Percentiles rank a stretch among this genome's conserved stretches.
Evolutionary conservation across 2,888 invertebrate genomes (phyloP).

Genomic region (Cosmia trapezina): DNA sequence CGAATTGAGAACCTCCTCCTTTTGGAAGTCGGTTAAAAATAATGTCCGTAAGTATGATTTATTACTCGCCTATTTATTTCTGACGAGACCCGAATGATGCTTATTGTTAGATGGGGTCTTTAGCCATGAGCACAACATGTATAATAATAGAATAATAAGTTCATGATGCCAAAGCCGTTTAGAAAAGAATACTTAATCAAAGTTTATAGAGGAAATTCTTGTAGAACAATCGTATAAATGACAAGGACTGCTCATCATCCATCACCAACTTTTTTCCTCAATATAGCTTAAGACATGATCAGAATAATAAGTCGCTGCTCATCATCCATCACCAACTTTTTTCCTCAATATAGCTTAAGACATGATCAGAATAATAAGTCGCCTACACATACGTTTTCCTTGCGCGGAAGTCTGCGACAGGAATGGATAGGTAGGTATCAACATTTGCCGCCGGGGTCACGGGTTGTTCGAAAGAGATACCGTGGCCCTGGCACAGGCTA

Average conservation of each 20-base stretch:
- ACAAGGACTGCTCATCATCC: conserved; percentile 3
- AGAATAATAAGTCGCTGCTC: conserved; percentile 19
- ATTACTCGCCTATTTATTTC: conserved; percentile 26
- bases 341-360: conserved; percentile 21
- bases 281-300: neutral
- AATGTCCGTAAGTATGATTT: conserved; percentile 28
- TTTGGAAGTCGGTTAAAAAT: too few relatives aligned
- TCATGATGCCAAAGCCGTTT: conserved; percentile 12
- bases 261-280: conserved; percentile 27
- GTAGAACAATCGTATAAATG: conserved; percentile 1
- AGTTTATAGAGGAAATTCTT: neutral
- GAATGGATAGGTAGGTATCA: conserved; percentile 3
- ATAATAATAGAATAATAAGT: neutral
- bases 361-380: conserved; percentile 14
- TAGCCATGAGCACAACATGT: neutral
- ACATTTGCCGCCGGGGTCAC: too few relatives aligned
- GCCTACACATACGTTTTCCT: conserved; percentile 9
- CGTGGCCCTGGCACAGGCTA: too few relatives aligned
- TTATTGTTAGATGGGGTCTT: conserved; percentile 27
- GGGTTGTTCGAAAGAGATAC: too few relatives aligned
- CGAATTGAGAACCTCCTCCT: too few relatives aligned
- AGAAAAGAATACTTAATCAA: neutral
- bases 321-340: conserved; percentile 7
- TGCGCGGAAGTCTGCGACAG: conserved; percentile 13
- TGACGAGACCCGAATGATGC: conserved; percentile 14